phyloP scores from a whole-genome alignment of 2,797 vertebrate species.

The Avahi laniger region DNA sequence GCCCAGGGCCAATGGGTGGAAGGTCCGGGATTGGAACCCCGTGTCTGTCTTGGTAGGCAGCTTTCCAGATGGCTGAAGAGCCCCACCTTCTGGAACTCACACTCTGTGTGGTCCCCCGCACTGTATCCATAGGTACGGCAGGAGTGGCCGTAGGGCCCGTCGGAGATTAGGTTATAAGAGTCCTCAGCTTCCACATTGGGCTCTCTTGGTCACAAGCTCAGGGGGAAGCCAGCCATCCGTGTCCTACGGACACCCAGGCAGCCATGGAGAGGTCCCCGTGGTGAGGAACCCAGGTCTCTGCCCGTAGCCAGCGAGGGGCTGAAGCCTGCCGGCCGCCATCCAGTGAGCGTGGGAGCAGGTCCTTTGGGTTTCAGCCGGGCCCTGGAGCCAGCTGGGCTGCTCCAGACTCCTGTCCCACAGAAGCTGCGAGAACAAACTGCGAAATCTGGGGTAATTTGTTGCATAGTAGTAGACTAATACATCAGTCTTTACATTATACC shows the following conservation, averaged over 20 bases:
- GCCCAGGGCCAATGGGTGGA: neutral
- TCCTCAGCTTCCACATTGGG: neutral
- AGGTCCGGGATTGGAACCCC: neutral
- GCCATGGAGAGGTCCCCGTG: fast-evolving
- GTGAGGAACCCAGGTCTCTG: neutral
- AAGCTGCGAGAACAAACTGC: neutral
- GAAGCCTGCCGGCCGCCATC: neutral
- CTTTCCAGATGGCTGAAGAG: neutral
- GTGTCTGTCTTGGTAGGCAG: neutral
- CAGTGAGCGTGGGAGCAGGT: neutral
- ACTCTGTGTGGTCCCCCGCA: too few relatives aligned
- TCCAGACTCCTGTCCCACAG: neutral
- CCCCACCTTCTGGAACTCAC: neutral
- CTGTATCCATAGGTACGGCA: too few relatives aligned
- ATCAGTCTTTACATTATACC: neutral
- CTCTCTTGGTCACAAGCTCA: neutral
- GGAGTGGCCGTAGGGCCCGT: neutral
- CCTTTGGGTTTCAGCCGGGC: neutral
- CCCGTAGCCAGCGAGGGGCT: neutral
- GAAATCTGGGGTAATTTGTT: neutral
- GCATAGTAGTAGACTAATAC: neutral
- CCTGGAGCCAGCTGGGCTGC: neutral
- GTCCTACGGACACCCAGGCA: neutral
- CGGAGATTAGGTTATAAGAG: neutral
- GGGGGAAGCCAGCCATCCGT: fast-evolving